phyloP scores from a whole-genome alignment of 2,888 invertebrate genomes.

The Clivina fossor region DNA sequence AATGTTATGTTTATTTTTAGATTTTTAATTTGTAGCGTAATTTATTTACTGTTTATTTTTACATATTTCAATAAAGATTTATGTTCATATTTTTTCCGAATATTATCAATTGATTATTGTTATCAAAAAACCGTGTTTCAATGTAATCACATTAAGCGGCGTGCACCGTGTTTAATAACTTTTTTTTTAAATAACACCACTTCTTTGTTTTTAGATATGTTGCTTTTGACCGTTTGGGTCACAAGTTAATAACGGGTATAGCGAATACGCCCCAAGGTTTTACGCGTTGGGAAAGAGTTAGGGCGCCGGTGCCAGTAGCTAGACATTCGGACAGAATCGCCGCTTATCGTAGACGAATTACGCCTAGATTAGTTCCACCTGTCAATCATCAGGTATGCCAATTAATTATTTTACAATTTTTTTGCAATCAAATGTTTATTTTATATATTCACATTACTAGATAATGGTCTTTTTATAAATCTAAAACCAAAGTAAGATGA shows the following conservation, averaged over 20 bases:
- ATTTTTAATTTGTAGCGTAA: no score
- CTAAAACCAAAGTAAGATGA: no score
- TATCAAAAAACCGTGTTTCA: no score
- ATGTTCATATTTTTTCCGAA: no score
- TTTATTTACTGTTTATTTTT: no score
- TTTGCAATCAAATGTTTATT: constrained; percentile 11
- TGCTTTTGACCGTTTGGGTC: constrained; percentile 79
- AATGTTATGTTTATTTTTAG: no score
- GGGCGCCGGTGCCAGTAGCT: constrained; percentile 49
- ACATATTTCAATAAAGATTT: no score
- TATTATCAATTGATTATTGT: no score
- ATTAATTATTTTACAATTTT: neutral
- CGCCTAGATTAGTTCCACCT: constrained; percentile 43
- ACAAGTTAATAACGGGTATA: constrained; percentile 82
- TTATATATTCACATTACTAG: no score
- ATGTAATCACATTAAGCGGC: constrained; percentile 10
- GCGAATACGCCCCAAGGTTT: constrained; percentile 60
- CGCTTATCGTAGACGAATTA: constrained; percentile 48
- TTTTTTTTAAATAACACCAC: no score
- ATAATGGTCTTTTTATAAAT: no score
- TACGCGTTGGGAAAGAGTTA: constrained; percentile 57
- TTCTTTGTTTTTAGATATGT: constrained; percentile 57
- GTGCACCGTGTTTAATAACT: no score
- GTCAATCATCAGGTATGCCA: constrained; percentile 8
- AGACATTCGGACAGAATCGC: constrained; percentile 47